Base-by-base conservation (phyloP, 1,140 invertebrate species). In the Stegodyphus dumicola region DNA sequence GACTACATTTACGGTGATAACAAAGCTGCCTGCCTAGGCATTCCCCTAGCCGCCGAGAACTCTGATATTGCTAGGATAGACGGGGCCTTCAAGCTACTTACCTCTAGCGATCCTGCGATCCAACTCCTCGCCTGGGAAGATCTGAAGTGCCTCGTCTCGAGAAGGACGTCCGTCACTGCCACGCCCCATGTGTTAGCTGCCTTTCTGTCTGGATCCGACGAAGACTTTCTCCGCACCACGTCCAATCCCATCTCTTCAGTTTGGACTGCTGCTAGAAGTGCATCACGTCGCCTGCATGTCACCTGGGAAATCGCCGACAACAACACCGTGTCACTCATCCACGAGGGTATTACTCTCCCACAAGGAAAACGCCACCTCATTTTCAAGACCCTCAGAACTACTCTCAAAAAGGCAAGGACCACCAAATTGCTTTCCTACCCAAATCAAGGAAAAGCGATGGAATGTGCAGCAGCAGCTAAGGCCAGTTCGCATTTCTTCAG, bases 81-180 rank as follows among this genome's bases (percentile, higher is more conserved):
- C 33, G 9, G 17, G 0, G 69, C 69, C 0, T 71, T 73, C 18
- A 80, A 80, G 56, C 52, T 80, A 1, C 78, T 71, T 3, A 33
- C 53, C 3, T 80, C 78, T 7, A 7, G 5, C 0, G 78, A 80
- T 13, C 52, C 53, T 4, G 7, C 4, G 0, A 7, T 80, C 0
- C 4, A 3, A 0, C 0, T 0, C 0, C 6, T 80, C 0, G 66
- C 78, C 0, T 5, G 13, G 0, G n/a, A n/a, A n/a, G n/a, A n/a
- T n/a, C 9, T 0, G 7, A 71, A 1, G 1, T 79, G 0, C 17
- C 1, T 5, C 3, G 10, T 1, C 10, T 18, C 5, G 48, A 2
- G 0, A 11, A 7, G 3, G 18, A 54, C 17, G 3, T n/a, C 0
- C 33, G n/a, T n/a, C n/a, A n/a, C n/a, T n/a, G n/a, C n/a, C 10